phyloP scores from a whole-genome alignment of 2,888 invertebrate genomes.

The Oligia latruncula region DNA sequence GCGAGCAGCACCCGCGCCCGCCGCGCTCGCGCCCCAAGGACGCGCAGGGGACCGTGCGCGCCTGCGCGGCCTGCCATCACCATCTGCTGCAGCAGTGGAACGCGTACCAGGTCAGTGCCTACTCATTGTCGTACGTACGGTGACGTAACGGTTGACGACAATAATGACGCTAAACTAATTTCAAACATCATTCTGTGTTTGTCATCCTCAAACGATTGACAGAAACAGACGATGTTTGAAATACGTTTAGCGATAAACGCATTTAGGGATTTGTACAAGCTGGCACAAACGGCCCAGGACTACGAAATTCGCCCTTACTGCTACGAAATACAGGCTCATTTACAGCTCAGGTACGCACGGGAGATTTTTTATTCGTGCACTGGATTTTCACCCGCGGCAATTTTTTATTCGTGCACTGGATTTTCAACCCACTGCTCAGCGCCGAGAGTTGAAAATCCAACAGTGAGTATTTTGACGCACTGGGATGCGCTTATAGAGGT shows the following conservation, averaged over 20 bases:
- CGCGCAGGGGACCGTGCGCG: slow-evolving; percentile 91
- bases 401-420: no score
- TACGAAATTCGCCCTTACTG: not conserved
- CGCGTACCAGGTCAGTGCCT: not conserved
- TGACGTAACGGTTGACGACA: no score
- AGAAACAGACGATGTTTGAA: not conserved
- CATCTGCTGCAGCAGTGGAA: no score
- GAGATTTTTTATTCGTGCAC: no score
- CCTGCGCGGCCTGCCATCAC: no score
- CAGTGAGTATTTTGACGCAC: no score
- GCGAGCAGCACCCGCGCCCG: slow-evolving; percentile 95
- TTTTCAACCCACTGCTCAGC: no score
- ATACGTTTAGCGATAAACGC: not conserved
- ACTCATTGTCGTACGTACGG: no score
- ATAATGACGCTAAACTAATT: not conserved
- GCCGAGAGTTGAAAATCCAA: no score
- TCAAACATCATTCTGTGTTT: not conserved
- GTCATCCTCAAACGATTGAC: not conserved
- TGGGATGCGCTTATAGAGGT: no score
- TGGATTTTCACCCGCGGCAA: no score
- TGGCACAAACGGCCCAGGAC: not conserved
- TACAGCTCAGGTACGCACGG: not conserved
- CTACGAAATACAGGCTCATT: not conserved
- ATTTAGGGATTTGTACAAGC: not conserved
- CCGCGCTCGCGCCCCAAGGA: slow-evolving; percentile 96